A percentile compares a stretch with the other conserved stretches of the same genome.
Conservation (phyloP, 1,140 invertebrate genomes). For the Procambarus clarkii region DNA sequence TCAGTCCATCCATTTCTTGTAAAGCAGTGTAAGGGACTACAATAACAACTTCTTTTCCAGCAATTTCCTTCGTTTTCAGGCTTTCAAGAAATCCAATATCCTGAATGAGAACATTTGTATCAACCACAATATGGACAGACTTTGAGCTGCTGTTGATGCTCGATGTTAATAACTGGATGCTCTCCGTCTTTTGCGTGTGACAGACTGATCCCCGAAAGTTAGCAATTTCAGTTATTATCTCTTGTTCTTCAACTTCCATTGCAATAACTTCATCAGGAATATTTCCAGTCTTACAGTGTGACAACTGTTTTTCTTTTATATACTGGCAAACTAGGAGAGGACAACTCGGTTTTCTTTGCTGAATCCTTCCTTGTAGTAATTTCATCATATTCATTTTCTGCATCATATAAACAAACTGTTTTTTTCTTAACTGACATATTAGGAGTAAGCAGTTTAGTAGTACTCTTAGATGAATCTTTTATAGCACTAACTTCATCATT, state of each 20-base stretch:
- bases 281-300: neutral
- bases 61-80: conserved; percentile 9
- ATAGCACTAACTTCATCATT: too few species aligned
- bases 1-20: conserved; percentile 54
- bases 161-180: neutral
- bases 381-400: too few species aligned
- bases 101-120: conserved; percentile 55
- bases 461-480: too few species aligned
- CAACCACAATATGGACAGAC: conserved; percentile 39
- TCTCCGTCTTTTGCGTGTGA: neutral
- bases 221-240: conserved; percentile 47
- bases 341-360: neutral
- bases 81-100: conserved; percentile 25
- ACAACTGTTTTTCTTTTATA: neutral
- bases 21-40: conserved; percentile 40
- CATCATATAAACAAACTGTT: too few species aligned
- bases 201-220: conserved; percentile 42
- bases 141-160: conserved; percentile 1
- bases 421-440: too few species aligned
- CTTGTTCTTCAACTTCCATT: conserved; percentile 53
- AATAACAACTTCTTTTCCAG: conserved; percentile 21
- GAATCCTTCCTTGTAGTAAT: neutral
- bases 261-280: conserved; percentile 21
- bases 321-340: neutral
- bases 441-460: too few species aligned